Conservation (phyloP, 2,113 vertebrate species). For the Apus apus region DNA sequence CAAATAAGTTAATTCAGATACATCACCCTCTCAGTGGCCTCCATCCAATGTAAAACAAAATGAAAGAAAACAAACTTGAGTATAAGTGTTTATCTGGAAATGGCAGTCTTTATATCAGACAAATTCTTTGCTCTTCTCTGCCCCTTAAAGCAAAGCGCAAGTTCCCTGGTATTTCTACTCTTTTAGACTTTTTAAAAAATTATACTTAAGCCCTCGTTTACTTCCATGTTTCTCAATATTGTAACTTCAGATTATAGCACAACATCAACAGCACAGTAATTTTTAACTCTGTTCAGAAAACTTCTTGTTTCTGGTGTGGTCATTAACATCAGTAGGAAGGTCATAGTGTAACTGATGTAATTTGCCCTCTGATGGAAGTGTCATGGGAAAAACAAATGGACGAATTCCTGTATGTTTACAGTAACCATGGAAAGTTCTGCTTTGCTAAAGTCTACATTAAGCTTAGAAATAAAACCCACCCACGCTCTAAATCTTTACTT, state of each 20-base stretch:
- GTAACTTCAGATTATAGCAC: not conserved
- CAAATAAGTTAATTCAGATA: not conserved
- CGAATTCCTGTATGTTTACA: not conserved
- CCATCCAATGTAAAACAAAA: not conserved
- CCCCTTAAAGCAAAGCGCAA: not conserved
- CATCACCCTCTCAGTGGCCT: not conserved
- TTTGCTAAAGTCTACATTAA: slow-evolving; percentile 14
- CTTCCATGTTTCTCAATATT: not conserved
- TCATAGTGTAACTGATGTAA: not conserved
- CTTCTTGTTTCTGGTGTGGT: not conserved
- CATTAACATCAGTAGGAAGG: not conserved
- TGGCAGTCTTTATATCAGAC: not conserved
- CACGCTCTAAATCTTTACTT: not conserved
- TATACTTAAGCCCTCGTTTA: not conserved
- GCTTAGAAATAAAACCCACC: not conserved
- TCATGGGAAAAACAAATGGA: slow-evolving; percentile 54
- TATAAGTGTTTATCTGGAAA: not conserved
- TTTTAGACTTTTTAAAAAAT: not conserved
- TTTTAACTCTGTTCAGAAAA: not conserved
- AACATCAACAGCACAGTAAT: not conserved
- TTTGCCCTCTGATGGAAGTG: slow-evolving; percentile 2
- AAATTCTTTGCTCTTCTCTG: not conserved
- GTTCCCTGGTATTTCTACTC: not conserved
- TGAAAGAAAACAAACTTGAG: not conserved
- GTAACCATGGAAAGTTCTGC: not conserved